phyloP scores from a whole-genome alignment of 2,797 vertebrate species.

The Lindbergichthys nudifrons region DNA sequence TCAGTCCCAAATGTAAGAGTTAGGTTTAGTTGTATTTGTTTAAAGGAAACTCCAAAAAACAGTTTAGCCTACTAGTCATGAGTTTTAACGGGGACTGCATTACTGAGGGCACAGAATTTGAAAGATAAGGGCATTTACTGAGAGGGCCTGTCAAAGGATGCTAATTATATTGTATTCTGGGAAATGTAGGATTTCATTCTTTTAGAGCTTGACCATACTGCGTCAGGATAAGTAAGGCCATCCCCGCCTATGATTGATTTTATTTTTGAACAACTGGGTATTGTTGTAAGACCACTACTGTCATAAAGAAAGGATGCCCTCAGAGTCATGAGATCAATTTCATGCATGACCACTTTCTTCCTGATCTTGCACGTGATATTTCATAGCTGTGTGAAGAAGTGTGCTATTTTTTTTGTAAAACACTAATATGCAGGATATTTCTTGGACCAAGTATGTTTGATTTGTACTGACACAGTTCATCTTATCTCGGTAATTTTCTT shows the following conservation, averaged over 20 bases:
- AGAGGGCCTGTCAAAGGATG: not conserved
- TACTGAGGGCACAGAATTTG: not conserved
- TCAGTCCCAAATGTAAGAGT: too few species aligned
- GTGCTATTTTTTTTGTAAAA: not conserved
- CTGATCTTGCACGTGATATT: not conserved
- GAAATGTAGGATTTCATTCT: conserved; percentile 16
- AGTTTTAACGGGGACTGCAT: too few species aligned
- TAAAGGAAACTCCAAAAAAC: too few species aligned
- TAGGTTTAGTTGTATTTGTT: too few species aligned
- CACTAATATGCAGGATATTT: not conserved
- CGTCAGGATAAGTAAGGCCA: not conserved
- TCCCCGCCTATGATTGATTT: not conserved
- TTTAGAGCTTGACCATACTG: not conserved
- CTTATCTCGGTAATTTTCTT: not conserved
- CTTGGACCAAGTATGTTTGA: not conserved
- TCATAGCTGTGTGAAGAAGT: not conserved
- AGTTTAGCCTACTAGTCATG: too few species aligned
- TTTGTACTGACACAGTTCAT: not conserved
- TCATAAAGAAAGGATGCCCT: not conserved
- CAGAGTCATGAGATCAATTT: not conserved
- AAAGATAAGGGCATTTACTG: not conserved
- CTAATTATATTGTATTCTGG: conserved; percentile 7
- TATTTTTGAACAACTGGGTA: not conserved
- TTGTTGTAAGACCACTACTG: too few species aligned
- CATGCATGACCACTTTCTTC: conserved; percentile 1